Evolutionary conservation across 2,888 invertebrate species (phyloP), one percentile per base, ranked within the genome.

Genomic region (Apotomis betuletana): DNA sequence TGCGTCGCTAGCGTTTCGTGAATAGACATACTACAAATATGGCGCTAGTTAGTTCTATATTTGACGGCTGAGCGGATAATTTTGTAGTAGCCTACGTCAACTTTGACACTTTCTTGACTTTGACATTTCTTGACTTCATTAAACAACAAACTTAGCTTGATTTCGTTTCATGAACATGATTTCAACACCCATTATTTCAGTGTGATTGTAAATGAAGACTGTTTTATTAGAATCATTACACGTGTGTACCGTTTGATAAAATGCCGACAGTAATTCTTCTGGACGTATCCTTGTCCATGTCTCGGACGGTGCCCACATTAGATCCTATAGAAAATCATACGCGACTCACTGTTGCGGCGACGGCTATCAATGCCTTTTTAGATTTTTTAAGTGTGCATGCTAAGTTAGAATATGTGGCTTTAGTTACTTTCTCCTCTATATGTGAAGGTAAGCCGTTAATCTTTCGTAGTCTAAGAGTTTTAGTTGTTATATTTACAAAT

Each of bases 251-350:
- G 9, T 8, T 49, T 8, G 57, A 4, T 44, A 87, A 81, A 76
- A 93, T 93, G 93, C 93, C 93, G 72, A 90, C 92, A 10, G 89
- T 91, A 27, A 78, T 93, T 79, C 80, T 93, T 76, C 77, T 93
- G 27, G 93, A 93, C 76, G 88, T 91, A 5, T 93, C 93, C 1
- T 78, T 93, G 69, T 93, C 93, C 6, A 93, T 93, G 93, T 89
- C 88, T 49, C 85, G 93, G 44, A 92, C 92, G 38, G 86, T 93
- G 49, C 83, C 87, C 38, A 84, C 85, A 4, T 80, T 88, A 0
- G 93, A 93, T 75, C 79, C 86, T 41, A 83, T 89, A 46, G 93
- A 92, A 74, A 87, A 75, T 52, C 90, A 89, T 68, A 93, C 91
- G 51, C 85, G 93, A 76, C 83, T 86, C 57, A 86, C 90, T 10